Conservation (phyloP, 37 sponge, comb jelly and placozoan genomes). For the Amphimedon queenslandica region DNA sequence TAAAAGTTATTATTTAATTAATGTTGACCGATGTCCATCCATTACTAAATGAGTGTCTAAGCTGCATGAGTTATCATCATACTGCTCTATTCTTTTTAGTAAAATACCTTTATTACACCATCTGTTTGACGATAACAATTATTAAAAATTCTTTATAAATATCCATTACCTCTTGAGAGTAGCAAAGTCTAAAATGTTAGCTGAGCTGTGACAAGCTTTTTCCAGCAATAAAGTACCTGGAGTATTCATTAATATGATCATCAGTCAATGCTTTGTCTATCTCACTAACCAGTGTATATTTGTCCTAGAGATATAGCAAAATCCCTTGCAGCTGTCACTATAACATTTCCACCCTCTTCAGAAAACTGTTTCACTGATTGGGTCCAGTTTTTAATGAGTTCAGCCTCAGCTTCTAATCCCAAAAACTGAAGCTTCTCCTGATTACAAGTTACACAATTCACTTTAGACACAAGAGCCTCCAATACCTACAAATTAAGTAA, state of each 20-base stretch:
- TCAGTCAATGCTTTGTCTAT: too few relatives aligned
- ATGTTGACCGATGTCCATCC: neutral
- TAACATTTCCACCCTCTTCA: neutral
- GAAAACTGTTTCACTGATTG: slow-evolving; percentile 3
- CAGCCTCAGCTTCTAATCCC: neutral
- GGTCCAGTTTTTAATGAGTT: neutral
- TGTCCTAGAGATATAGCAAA: slow-evolving; percentile 60
- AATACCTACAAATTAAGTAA: neutral
- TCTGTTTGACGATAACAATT: neutral
- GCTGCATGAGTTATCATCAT: too few relatives aligned
- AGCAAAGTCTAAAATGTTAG: slow-evolving; percentile 1
- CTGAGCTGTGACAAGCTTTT: slow-evolving; percentile 21
- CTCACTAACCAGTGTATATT: slow-evolving; percentile 40
- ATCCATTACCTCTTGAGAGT: slow-evolving; percentile 28
- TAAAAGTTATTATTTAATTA: too few relatives aligned
- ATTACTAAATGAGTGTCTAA: too few relatives aligned
- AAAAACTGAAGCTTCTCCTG: neutral
- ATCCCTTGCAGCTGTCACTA: slow-evolving; percentile 73
- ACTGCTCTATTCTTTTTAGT: neutral
- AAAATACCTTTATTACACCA: slow-evolving; percentile 18
- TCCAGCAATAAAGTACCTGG: slow-evolving; percentile 44
- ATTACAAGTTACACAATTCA: too few relatives aligned
- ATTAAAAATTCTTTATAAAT: neutral
- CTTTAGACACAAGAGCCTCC: neutral
- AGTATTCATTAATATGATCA: neutral